A percentile compares a stretch with the other conserved stretches of the same genome.
Evolutionary conservation across 2,797 vertebrate species (phyloP).

Genomic region (Channallabes apus): DNA sequence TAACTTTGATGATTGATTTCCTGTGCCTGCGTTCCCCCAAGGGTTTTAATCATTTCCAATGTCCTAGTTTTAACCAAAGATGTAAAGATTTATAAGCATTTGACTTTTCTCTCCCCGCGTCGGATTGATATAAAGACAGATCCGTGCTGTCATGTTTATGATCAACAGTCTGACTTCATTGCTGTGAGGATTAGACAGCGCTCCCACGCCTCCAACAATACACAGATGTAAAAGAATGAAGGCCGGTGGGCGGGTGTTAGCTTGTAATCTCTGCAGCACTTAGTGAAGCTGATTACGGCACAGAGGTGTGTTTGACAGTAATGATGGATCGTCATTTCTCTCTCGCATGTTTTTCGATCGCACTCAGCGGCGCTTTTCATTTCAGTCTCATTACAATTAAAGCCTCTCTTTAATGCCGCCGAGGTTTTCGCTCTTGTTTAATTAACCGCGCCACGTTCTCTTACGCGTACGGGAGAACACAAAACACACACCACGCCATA

Average conservation of each 20-base stretch:
- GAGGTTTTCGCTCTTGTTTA: conserved; percentile 36
- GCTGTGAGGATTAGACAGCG: neutral
- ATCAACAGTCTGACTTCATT: neutral
- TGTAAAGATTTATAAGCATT: neutral
- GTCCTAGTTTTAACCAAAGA: neutral
- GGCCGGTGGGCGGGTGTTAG: neutral
- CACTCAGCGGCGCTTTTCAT: conserved; percentile 24
- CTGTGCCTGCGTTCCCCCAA: neutral
- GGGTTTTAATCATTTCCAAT: neutral
- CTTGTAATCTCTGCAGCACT: conserved; percentile 19
- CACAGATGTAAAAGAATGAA: neutral
- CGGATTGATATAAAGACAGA: neutral
- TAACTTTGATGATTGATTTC: neutral
- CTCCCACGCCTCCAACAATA: neutral
- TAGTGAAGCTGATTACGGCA: conserved; percentile 27
- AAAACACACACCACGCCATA: conserved; percentile 42
- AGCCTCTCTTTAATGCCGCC: conserved; percentile 30
- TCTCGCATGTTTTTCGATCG: conserved; percentile 10
- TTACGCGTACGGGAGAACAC: conserved; percentile 34
- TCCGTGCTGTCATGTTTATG: neutral
- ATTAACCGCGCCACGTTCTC: conserved; percentile 42
- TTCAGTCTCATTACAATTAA: conserved; percentile 45
- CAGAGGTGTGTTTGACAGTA: conserved; percentile 28
- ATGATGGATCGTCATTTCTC: conserved; percentile 24
- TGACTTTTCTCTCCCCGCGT: neutral